Percentiles rank a stretch among this genome's conserved stretches.
Conservation (phyloP, 1,140 invertebrate species). For the Orussus abietinus region DNA sequence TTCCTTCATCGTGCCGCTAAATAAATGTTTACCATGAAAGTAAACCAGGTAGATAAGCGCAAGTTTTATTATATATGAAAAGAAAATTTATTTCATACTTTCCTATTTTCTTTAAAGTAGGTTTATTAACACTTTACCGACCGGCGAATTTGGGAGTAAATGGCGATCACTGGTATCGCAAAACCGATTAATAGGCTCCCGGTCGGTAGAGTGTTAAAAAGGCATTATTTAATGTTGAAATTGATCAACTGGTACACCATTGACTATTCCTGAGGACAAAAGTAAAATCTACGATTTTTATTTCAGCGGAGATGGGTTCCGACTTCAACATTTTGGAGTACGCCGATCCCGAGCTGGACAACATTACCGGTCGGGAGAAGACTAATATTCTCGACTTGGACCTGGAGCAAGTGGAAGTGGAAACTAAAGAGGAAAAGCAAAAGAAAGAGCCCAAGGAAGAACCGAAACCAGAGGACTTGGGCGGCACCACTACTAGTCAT, state of each 20-base stretch:
- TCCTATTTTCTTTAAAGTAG: constrained; percentile 21
- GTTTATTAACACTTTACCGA: too few relatives aligned
- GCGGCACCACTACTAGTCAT: constrained; percentile 19
- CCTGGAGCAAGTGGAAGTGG: constrained; percentile 65
- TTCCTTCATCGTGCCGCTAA: too few relatives aligned
- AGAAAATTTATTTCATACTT: too few relatives aligned
- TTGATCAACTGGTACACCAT: too few relatives aligned
- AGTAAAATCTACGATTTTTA: too few relatives aligned
- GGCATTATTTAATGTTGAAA: constrained; percentile 12
- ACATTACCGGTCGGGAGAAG: constrained; percentile 67
- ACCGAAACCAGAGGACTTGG: constrained; percentile 35
- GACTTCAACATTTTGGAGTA: constrained; percentile 96
- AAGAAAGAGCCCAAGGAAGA: constrained; percentile 49
- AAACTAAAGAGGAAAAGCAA: constrained; percentile 57
- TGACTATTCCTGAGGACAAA: too few relatives aligned
- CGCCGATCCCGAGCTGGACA: constrained; percentile 89
- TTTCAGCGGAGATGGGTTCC: constrained; percentile 83
- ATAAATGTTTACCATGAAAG: too few relatives aligned
- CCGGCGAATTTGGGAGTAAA: too few relatives aligned
- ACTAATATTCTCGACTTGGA: constrained; percentile 77
- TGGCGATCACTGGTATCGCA: too few relatives aligned
- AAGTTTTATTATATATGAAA: too few relatives aligned
- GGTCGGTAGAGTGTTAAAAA: neutral
- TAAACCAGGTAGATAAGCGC: too few relatives aligned
- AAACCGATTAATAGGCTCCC: too few relatives aligned